Evolutionary conservation across 2,888 invertebrate genomes (phyloP).

Genomic region (Cartodere bifasciata): DNA sequence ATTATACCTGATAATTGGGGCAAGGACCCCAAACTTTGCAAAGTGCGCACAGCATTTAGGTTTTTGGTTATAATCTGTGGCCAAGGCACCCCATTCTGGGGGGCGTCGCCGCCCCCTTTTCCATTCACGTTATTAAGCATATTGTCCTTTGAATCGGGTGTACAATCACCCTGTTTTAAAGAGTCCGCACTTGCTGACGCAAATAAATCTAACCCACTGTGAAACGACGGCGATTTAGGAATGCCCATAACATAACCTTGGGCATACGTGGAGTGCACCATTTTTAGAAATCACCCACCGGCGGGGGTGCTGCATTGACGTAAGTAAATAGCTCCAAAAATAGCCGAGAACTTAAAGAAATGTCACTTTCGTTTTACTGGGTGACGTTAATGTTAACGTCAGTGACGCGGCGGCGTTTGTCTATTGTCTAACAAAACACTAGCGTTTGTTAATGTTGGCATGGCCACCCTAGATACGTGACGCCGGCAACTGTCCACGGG

Average conservation of each 20-base stretch:
- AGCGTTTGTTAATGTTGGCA: too few species aligned
- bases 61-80: conserved; percentile 14
- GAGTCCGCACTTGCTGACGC: conserved; percentile 43
- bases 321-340: too few species aligned
- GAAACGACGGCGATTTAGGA: conserved; percentile 80
- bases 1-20: conserved; percentile 39
- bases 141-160: too few species aligned
- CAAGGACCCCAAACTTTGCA: conserved; percentile 37
- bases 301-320: too few species aligned
- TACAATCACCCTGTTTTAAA: too few species aligned
- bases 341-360: too few species aligned
- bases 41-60: conserved; percentile 18
- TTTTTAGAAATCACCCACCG: conserved; percentile 16
- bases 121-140: background rate
- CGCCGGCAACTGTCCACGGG: too few species aligned
- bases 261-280: conserved; percentile 35
- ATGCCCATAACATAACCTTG: conserved; percentile 48
- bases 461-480: too few species aligned
- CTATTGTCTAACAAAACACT: too few species aligned
- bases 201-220: conserved; percentile 72
- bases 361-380: too few species aligned
- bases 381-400: too few species aligned
- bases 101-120: conserved; percentile 3
- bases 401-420: too few species aligned
- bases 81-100: conserved; percentile 11